These are phyloP conservation scores for Pandemis corylana DNA, from an alignment of 2,888 invertebrate species.

Conservation along the genomic window DNA sequence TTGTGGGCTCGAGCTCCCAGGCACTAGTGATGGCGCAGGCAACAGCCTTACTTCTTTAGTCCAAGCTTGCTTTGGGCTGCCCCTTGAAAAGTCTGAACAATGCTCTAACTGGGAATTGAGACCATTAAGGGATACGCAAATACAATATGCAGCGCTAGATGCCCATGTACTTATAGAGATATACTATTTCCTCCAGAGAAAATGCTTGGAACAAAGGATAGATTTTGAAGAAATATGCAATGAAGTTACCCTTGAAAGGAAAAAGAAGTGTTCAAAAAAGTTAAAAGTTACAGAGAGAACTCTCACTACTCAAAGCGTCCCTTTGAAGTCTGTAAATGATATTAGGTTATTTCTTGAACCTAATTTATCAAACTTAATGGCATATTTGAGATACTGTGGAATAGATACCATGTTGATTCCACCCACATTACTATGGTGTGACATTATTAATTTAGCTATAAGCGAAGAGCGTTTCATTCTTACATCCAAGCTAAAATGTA, in stretches of 20 bases:
- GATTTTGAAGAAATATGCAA: slow-evolving; percentile 87
- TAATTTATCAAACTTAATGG: slow-evolving; percentile 61
- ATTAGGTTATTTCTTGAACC: slow-evolving; percentile 70
- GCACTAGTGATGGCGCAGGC: slow-evolving; percentile 78
- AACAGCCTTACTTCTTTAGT: slow-evolving; percentile 91
- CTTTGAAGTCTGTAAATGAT: slow-evolving; percentile 56
- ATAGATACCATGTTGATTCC: slow-evolving; percentile 87
- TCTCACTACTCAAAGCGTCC: slow-evolving; percentile 50
- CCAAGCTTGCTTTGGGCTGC: slow-evolving; percentile 89
- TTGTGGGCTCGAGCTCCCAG: slow-evolving; percentile 67
- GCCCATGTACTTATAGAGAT: slow-evolving; percentile 94
- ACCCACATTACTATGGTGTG: slow-evolving; percentile 80
- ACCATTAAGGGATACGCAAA: slow-evolving; percentile 91
- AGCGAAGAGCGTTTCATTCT: slow-evolving; percentile 70
- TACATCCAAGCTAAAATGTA: slow-evolving; percentile 72
- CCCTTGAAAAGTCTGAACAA: slow-evolving; percentile 94
- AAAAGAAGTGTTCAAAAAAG: slow-evolving; percentile 76
- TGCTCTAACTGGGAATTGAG: slow-evolving; percentile 96
- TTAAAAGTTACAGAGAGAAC: slow-evolving; percentile 62
- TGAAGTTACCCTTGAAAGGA: slow-evolving; percentile 83
- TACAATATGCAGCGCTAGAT: slow-evolving; percentile 94
- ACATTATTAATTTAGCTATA: slow-evolving; percentile 70
- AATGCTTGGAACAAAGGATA: slow-evolving; percentile 76
- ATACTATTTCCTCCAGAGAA: slow-evolving; percentile 86
- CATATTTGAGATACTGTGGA: slow-evolving; percentile 78